These are phyloP conservation scores for Clamator glandarius DNA, from an alignment of 2,797 vertebrate genomes.

Conservation along the genomic window DNA sequence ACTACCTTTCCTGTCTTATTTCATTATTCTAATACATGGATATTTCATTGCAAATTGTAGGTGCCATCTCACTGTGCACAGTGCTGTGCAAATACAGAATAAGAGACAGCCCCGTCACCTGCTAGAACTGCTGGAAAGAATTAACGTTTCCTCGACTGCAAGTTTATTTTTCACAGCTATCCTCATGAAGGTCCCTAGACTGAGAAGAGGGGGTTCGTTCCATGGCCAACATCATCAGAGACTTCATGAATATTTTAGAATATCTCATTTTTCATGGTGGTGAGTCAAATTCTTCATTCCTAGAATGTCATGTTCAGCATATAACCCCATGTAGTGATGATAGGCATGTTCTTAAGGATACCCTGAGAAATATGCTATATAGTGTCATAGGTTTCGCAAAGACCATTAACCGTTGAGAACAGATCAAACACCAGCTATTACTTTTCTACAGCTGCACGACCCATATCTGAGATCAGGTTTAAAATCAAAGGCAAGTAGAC, in stretches of 20 bases:
- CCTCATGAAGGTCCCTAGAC: fast-evolving
- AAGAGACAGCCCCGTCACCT: background rate
- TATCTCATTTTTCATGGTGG: background rate
- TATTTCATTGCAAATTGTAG: background rate
- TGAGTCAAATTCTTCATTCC: background rate
- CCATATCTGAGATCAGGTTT: constrained; percentile 34
- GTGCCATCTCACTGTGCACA: background rate
- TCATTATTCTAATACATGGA: background rate
- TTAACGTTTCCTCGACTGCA: background rate
- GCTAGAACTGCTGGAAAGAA: background rate
- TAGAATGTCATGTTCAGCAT: background rate
- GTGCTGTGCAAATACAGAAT: background rate
- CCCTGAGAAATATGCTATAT: background rate
- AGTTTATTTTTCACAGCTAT: background rate
- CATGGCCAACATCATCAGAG: fast-evolving
- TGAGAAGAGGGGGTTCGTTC: background rate
- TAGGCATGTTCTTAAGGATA: background rate
- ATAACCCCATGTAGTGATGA: background rate
- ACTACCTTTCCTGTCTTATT: background rate
- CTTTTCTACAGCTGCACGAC: background rate
- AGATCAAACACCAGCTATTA: background rate
- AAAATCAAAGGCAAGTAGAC: constrained; percentile 36
- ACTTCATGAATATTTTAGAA: background rate
- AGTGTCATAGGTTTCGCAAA: background rate
- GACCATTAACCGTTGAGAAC: background rate